Conservation (phyloP, 2,113 vertebrate genomes). For the Xiphias gladius region DNA sequence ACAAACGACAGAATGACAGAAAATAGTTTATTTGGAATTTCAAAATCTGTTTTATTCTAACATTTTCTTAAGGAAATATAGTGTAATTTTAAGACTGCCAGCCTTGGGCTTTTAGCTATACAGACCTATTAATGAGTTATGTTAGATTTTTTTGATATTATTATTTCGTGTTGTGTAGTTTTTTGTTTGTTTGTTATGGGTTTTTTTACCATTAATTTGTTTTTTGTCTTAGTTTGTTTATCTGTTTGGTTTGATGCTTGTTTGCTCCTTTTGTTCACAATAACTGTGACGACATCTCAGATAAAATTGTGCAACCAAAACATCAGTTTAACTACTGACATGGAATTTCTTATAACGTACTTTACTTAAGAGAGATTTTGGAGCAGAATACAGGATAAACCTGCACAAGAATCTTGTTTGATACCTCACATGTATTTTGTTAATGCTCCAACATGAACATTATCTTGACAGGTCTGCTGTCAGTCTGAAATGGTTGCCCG, state of each 20-base stretch:
- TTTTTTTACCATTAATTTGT: no score
- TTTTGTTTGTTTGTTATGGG: no score
- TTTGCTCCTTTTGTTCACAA: neutral
- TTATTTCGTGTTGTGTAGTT: neutral
- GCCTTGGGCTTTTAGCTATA: neutral
- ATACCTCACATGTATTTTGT: neutral
- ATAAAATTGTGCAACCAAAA: no score
- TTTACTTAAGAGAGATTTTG: neutral
- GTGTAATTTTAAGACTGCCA: neutral
- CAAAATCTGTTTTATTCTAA: neutral
- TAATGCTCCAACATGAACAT: neutral
- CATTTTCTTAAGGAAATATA: no score
- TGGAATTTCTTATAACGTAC: no score
- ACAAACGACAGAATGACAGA: neutral
- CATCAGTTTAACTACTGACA: no score
- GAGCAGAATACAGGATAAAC: neutral
- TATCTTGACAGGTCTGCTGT: constrained; percentile 28
- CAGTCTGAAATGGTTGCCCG: constrained; percentile 71
- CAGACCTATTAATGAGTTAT: neutral
- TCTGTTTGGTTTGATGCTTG: neutral
- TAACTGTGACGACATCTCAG: neutral
- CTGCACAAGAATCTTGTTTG: neutral
- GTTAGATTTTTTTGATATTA: neutral
- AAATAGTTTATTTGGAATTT: neutral
- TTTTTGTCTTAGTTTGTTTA: no score